A percentile compares a stretch with the other conserved stretches of the same genome.
Conservation (phyloP, 2,888 invertebrate genomes). For the Unio delphinus region DNA sequence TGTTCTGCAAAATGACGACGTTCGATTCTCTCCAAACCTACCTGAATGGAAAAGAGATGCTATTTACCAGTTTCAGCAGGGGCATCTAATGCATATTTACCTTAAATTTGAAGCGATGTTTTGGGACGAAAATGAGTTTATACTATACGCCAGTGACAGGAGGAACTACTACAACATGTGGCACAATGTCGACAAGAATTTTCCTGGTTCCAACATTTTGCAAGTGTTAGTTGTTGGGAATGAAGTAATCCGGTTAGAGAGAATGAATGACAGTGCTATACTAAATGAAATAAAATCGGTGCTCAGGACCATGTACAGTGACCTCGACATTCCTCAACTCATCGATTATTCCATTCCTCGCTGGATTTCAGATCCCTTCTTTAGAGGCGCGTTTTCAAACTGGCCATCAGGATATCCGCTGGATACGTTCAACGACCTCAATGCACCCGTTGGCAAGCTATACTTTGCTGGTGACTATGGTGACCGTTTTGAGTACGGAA, state of each 20-base stretch:
- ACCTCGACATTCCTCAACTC: neutral
- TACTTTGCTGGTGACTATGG: slow-evolving; percentile 5
- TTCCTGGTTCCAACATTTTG: slow-evolving; percentile 4
- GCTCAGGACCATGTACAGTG: neutral
- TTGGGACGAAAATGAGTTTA: slow-evolving; percentile 4
- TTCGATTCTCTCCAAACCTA: neutral
- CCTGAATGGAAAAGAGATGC: slow-evolving; percentile 6
- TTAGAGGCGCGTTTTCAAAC: neutral
- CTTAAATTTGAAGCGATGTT: neutral
- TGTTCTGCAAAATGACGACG: neutral
- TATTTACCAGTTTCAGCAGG: slow-evolving; percentile 3
- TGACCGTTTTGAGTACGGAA: neutral
- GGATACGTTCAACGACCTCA: neutral
- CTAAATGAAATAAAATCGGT: neutral
- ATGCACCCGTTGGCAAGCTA: neutral
- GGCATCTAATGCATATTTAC: neutral
- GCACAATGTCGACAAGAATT: neutral
- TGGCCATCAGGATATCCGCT: slow-evolving; percentile 1
- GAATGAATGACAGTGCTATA: neutral
- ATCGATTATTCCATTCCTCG: neutral
- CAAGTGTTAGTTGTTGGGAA: neutral
- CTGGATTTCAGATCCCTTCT: neutral
- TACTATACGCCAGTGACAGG: slow-evolving; percentile 2
- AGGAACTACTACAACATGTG: neutral
- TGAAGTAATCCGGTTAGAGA: neutral